phyloP scores from a whole-genome alignment of 2,113 vertebrate genomes.

The Meleagris gallopavo region DNA sequence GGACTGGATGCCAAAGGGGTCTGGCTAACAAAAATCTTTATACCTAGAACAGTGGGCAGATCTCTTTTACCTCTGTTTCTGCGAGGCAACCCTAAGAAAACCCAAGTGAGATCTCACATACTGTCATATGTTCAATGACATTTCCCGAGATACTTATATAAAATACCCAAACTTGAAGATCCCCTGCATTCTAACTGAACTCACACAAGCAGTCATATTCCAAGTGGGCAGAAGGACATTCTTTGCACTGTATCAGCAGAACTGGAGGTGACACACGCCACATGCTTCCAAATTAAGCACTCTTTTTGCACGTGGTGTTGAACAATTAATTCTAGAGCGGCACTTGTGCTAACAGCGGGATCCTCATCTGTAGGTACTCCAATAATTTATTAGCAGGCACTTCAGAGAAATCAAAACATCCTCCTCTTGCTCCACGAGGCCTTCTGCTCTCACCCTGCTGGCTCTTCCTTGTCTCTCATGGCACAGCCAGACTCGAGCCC shows the following conservation, averaged over 20 bases:
- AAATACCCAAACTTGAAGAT: neutral
- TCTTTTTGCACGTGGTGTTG: neutral
- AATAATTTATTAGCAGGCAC: slow-evolving; percentile 44
- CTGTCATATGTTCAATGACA: neutral
- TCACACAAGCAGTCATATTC: neutral
- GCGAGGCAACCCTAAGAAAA: neutral
- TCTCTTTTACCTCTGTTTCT: neutral
- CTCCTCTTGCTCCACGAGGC: neutral
- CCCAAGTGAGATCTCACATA: neutral
- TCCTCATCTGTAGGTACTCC: slow-evolving; percentile 45
- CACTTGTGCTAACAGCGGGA: slow-evolving; percentile 35
- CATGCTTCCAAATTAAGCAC: neutral
- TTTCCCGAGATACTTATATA: neutral
- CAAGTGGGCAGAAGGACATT: slow-evolving; percentile 2
- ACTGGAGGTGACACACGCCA: slow-evolving; percentile 16
- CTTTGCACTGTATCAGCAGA: neutral
- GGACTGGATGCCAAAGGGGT: neutral
- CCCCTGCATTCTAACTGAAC: neutral
- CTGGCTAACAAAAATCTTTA: neutral
- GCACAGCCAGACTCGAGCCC: neutral
- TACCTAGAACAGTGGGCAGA: neutral
- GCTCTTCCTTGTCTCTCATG: accelerated
- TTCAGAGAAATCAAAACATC: slow-evolving; percentile 57
- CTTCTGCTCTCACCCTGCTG: neutral
- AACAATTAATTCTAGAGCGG: slow-evolving; percentile 19